phyloP scores from a whole-genome alignment of 2,888 invertebrate species.

The Chloroclystis v-ata region DNA sequence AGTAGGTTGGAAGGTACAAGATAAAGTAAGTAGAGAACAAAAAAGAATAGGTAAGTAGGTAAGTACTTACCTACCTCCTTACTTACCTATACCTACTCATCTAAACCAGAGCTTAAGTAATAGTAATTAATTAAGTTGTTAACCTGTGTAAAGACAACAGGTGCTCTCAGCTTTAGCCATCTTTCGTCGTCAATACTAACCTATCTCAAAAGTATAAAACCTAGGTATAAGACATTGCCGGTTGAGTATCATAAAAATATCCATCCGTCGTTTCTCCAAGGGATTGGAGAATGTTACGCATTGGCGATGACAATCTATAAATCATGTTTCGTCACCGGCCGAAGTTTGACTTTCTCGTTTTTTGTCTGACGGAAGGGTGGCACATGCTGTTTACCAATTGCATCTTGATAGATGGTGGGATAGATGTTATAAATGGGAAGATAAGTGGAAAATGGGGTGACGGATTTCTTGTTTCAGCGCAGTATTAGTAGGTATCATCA shows the following conservation, averaged over 20 bases:
- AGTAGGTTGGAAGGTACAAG: no score
- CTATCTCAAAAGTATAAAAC: no score
- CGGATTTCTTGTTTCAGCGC: not conserved
- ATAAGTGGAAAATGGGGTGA: not conserved
- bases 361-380: slow-evolving; percentile 73
- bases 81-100: not conserved
- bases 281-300: slow-evolving; percentile 29
- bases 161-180: no score
- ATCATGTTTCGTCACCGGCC: slow-evolving; percentile 66
- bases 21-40: no score
- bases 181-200: no score
- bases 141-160: no score
- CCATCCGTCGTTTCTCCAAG: not conserved
- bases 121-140: no score
- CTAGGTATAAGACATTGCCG: no score
- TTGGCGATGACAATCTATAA: slow-evolving; percentile 75
- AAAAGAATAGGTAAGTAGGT: not conserved
- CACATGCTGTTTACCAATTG: slow-evolving; percentile 50
- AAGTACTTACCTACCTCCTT: not conserved
- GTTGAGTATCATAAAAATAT: not conserved
- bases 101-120: no score
- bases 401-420: slow-evolving; percentile 42
- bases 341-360: slow-evolving; percentile 63
- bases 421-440: slow-evolving; percentile 2
- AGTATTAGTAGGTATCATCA: no score